Conservation (phyloP, 2,797 vertebrate species). For the Aphelocoma californica region DNA sequence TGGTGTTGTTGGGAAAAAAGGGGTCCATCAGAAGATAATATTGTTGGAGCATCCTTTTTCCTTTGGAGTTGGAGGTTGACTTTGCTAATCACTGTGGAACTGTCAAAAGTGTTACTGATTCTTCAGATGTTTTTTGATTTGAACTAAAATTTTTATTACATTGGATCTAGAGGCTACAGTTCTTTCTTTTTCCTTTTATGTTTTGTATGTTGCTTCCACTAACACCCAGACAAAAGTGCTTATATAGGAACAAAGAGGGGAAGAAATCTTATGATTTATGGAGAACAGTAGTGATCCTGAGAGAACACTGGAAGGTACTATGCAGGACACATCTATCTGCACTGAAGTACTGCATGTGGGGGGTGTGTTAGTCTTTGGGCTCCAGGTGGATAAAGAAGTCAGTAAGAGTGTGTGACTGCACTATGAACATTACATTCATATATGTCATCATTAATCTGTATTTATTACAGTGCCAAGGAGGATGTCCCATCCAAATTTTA, state of each 20-base stretch:
- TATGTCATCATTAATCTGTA: neutral
- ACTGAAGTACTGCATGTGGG: neutral
- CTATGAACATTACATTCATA: neutral
- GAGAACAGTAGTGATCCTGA: neutral
- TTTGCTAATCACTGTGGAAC: neutral
- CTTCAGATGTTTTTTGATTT: neutral
- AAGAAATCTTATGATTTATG: neutral
- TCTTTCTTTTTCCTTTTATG: neutral
- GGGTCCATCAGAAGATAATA: neutral
- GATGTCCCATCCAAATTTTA: neutral
- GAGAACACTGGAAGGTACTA: neutral
- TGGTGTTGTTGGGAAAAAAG: neutral
- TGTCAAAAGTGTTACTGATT: neutral
- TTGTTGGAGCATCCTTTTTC: neutral
- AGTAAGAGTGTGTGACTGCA: neutral
- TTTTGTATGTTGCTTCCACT: neutral
- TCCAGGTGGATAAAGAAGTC: neutral
- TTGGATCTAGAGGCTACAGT: neutral
- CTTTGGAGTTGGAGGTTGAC: neutral
- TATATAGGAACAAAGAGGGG: neutral
- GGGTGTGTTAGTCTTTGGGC: neutral
- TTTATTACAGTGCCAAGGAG: neutral
- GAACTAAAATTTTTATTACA: neutral
- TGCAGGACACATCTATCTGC: neutral
- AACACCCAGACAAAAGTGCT: neutral